These are phyloP conservation scores for Decapterus maruadsi DNA, from an alignment of 2,797 vertebrate species.

Conservation along the genomic window DNA sequence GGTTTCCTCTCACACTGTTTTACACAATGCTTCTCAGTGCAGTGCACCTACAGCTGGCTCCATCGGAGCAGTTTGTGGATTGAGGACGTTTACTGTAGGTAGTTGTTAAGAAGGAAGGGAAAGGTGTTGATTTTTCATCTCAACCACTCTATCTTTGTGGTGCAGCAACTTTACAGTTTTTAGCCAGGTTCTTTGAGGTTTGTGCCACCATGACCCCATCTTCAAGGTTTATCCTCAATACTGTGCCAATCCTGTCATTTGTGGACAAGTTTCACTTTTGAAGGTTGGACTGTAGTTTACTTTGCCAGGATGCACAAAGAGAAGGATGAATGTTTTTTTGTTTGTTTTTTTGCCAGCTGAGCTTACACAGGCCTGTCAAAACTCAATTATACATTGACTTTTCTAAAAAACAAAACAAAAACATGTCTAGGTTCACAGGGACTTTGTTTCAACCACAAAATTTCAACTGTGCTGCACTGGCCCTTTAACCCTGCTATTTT, in stretches of 20 bases:
- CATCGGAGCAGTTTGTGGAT: conserved; percentile 5
- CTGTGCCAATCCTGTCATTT: background rate
- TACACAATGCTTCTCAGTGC: too few relatives aligned
- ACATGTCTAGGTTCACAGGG: too few relatives aligned
- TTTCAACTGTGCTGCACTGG: too few relatives aligned
- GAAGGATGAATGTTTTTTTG: too few relatives aligned
- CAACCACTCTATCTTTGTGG: background rate
- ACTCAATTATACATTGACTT: too few relatives aligned
- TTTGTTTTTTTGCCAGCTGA: too few relatives aligned
- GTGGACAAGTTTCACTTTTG: background rate
- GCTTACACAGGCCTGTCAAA: too few relatives aligned
- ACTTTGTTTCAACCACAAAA: too few relatives aligned
- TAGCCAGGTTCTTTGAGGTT: background rate
- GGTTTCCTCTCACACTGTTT: background rate
- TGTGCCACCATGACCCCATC: background rate
- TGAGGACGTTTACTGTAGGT: background rate
- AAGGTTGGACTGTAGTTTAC: background rate
- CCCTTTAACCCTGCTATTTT: background rate
- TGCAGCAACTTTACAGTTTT: too few relatives aligned
- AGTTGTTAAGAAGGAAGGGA: background rate
- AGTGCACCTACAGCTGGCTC: background rate
- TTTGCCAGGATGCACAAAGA: background rate
- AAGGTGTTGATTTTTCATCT: background rate
- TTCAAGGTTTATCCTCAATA: background rate
- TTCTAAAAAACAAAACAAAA: too few relatives aligned